Percentiles rank a stretch among this genome's conserved stretches.
These are phyloP conservation scores for Parauchenoglanis punctatus DNA, from an alignment of 2,797 vertebrate species.

Conservation along the genomic window DNA sequence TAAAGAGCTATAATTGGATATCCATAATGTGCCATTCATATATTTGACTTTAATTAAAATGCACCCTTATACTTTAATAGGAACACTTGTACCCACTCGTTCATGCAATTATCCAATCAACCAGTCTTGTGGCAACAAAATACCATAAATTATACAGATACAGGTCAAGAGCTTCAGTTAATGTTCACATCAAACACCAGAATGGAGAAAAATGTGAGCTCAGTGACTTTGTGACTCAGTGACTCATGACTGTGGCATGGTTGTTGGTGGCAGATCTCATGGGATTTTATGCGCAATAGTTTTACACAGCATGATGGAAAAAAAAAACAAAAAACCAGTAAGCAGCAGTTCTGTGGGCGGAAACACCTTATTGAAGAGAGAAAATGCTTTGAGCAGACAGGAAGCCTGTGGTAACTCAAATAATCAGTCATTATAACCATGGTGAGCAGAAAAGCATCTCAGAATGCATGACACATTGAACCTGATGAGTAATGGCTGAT, in stretches of 20 bases:
- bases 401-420: not conserved
- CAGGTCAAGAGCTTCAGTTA: not conserved
- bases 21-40: not conserved
- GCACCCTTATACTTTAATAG: not conserved
- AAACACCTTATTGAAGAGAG: not conserved
- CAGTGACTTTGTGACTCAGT: not conserved
- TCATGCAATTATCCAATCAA: not conserved
- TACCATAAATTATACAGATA: not conserved
- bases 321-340: not conserved
- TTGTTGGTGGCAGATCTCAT: too few species aligned
- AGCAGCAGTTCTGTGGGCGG: not conserved
- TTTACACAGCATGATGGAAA: not conserved
- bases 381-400: not conserved
- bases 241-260: not conserved
- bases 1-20: not conserved
- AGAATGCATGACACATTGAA: not conserved
- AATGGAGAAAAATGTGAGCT: not conserved
- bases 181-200: not conserved
- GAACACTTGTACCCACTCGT: not conserved
- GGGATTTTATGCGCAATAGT: too few species aligned
- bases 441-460: not conserved
- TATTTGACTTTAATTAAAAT: not conserved
- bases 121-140: not conserved
- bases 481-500: not conserved
- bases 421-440: not conserved